Base-by-base conservation (phyloP, 2,888 invertebrate genomes). In the Aleiodes testaceus region DNA sequence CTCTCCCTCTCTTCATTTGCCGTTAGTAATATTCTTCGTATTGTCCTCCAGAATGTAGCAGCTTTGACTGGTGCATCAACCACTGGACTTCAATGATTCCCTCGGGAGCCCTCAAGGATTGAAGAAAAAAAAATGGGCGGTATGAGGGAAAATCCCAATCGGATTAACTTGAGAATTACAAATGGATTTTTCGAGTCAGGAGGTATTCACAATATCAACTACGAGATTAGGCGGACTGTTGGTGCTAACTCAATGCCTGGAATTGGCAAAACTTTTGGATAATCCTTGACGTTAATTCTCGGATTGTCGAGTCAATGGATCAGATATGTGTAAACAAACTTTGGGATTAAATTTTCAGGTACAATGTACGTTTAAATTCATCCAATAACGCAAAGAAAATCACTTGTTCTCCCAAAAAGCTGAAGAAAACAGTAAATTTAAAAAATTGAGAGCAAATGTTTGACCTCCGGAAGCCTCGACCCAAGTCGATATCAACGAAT, bases 171-270 rank as follows among this genome's bases (percentile, higher is more conserved):
- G n/a, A 53, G 26, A 26, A 30, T 30, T 26, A 22, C 6, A 36
- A 36, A 36, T 36, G 36, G 11, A 36, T 36, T 36, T 11, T 45
- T 45, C 14, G 14, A 2, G 45, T 45, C 45, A n/a, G 45, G 16
- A 2, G 52, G 7, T 52, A 3, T 50, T 52, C 9, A 52, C 52
- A 5, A 30, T 22, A 26, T 3, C 12, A 20, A 26, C 26, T 26
- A 12, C 5, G 0, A 53, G 71, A 78, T 76, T 78, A 80, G 80
- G 80, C 78, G 80, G 76, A 75, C 67, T 81, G 81, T 81, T 81
- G 79, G 68, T 72, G 76, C 78, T 78, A 74, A 69, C 53, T 66
- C 61, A 74, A 66, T 64, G 70, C 73, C 73, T 69, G 50, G 73
- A 80, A 80, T 81, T 75, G 77, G 76, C 77, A 75, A 75, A 77